Evolutionary conservation across 1,140 invertebrate species (phyloP).

Genomic region (Scaptodrosophila lebanonensis): DNA sequence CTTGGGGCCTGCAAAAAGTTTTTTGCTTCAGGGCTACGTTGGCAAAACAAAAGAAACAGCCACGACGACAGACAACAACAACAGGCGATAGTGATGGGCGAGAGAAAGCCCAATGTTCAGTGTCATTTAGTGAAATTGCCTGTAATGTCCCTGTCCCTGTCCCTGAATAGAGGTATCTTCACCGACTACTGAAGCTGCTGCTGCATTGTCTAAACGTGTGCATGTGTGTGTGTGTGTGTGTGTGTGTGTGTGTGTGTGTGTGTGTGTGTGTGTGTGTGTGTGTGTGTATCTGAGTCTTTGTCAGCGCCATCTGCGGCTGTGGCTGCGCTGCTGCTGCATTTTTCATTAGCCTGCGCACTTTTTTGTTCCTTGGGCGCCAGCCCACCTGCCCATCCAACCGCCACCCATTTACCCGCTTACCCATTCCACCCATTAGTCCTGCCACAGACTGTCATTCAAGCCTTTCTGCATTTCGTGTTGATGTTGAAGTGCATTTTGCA

Average conservation of each 20-base stretch:
- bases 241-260: not conserved
- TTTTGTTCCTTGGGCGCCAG: constrained; percentile 26
- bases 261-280: not conserved
- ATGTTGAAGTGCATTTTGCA: constrained; percentile 63
- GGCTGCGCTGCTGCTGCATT: constrained; percentile 33
- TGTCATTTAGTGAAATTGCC: too few species aligned
- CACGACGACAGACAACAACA: too few species aligned
- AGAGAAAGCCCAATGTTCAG: too few species aligned
- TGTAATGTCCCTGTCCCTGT: too few species aligned
- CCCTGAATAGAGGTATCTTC: constrained; percentile 34
- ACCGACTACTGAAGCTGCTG: too few species aligned
- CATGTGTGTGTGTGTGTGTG: not conserved
- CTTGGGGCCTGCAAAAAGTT: too few species aligned
- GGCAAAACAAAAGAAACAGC: too few species aligned
- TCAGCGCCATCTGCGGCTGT: constrained; percentile 41
- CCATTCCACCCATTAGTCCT: not conserved
- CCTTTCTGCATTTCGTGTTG: constrained; percentile 23
- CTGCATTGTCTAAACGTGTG: too few species aligned
- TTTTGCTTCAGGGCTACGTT: too few species aligned
- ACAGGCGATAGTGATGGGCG: too few species aligned
- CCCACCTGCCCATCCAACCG: constrained; percentile 39
- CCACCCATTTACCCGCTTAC: not conserved
- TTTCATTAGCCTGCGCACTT: constrained; percentile 58
- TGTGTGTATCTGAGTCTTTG: constrained; percentile 29
- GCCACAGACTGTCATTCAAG: not conserved